Evolutionary conservation across 1,140 invertebrate species (phyloP).

Genomic region (Drosophila tsacasi): DNA sequence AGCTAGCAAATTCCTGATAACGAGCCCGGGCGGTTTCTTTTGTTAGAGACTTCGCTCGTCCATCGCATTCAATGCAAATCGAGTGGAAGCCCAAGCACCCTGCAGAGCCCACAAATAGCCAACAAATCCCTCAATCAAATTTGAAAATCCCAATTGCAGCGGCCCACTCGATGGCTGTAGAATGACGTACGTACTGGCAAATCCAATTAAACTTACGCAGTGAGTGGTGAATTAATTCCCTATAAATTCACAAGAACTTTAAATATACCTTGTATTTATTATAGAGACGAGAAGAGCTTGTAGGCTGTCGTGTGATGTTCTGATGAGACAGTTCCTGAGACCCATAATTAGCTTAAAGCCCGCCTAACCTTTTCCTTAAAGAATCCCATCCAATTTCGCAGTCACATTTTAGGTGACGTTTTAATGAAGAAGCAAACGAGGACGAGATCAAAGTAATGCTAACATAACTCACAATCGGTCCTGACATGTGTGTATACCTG

Average conservation of each 20-base stretch:
- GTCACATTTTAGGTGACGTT: constrained; percentile 43
- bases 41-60: not conserved
- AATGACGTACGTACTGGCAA: not conserved
- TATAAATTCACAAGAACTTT: too few relatives aligned
- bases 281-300: too few relatives aligned
- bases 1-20: constrained; percentile 30
- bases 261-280: not conserved
- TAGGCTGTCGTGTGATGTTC: not conserved
- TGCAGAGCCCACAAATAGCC: constrained; percentile 10
- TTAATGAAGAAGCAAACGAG: constrained; percentile 54
- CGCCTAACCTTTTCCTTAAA: not conserved
- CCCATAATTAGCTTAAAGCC: constrained; percentile 10
- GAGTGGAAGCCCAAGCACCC: constrained; percentile 29
- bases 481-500: constrained; percentile 27
- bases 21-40: not conserved
- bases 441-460: constrained; percentile 41
- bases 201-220: constrained; percentile 5
- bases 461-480: constrained; percentile 47
- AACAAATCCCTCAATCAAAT: constrained; percentile 27
- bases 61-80: constrained; percentile 46
- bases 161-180: not conserved
- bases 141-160: not conserved
- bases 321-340: not conserved
- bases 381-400: constrained; percentile 3
- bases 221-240: not conserved